A percentile compares a stretch with the other conserved stretches of the same genome.
These are phyloP conservation scores for Caenorhabditis doughertyi DNA, from an alignment of 2,888 invertebrate species.

Conservation along the genomic window DNA sequence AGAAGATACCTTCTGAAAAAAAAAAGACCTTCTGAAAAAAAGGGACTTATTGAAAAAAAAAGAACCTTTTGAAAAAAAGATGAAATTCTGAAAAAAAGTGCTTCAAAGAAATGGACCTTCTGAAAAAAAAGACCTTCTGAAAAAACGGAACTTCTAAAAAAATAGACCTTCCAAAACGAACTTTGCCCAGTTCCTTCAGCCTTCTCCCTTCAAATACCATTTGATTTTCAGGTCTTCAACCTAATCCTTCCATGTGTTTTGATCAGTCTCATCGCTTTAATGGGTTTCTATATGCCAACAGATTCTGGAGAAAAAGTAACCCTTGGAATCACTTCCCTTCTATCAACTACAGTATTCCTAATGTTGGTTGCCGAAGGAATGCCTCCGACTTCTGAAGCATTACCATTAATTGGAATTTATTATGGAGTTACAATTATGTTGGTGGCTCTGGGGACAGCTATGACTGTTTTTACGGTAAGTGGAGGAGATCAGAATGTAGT, in stretches of 20 bases:
- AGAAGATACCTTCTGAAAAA: too few relatives aligned
- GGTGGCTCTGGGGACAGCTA: slow-evolving; percentile 84
- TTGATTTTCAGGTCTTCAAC: slow-evolving; percentile 87
- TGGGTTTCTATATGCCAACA: slow-evolving; percentile 92
- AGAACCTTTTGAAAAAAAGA: too few relatives aligned
- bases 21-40: too few relatives aligned
- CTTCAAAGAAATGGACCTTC: too few relatives aligned
- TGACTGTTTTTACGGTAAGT: slow-evolving; percentile 88
- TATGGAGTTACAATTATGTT: slow-evolving; percentile 86
- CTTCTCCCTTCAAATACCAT: background rate
- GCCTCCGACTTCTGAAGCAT: slow-evolving; percentile 90
- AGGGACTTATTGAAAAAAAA: too few relatives aligned
- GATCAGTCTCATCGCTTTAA: slow-evolving; percentile 91
- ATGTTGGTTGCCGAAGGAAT: slow-evolving; percentile 92
- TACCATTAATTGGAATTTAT: slow-evolving; percentile 88
- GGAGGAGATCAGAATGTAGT: too few relatives aligned
- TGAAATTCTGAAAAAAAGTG: too few relatives aligned
- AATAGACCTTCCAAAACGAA: too few relatives aligned
- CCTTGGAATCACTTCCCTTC: slow-evolving; percentile 90
- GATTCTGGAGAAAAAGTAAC: slow-evolving; percentile 93
- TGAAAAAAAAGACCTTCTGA: too few relatives aligned
- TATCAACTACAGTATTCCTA: slow-evolving; percentile 92
- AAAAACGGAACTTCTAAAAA: too few relatives aligned
- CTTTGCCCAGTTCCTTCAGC: too few relatives aligned
- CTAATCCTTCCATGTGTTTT: slow-evolving; percentile 91